Evolutionary conservation across 1,140 invertebrate species (phyloP).

Genomic region (Temnothorax longispinosus): DNA sequence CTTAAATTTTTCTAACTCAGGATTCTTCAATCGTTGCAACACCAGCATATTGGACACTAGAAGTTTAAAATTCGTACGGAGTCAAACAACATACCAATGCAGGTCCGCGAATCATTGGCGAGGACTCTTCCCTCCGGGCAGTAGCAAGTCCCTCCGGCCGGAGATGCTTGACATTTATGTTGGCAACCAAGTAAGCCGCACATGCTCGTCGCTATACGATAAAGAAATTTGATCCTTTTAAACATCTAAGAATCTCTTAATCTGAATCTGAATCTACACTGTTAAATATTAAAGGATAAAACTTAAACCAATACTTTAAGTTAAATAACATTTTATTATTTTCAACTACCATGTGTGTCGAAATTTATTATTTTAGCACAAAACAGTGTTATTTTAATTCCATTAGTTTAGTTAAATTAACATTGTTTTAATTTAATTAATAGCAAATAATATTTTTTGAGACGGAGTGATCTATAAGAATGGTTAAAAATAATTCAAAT

Average conservation of each 20-base stretch:
- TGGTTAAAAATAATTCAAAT: too few relatives aligned
- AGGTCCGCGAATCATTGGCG: conserved; percentile 93
- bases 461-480: too few relatives aligned
- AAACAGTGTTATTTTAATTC: too few relatives aligned
- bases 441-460: too few relatives aligned
- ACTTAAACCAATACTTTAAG: too few relatives aligned
- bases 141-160: conserved; percentile 95
- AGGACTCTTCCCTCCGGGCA: conserved; percentile 93
- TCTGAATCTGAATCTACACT: background rate
- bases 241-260: background rate
- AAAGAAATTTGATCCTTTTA: conserved; percentile 22
- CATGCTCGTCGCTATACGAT: conserved; percentile 89
- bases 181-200: conserved; percentile 94
- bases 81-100: conserved; percentile 88
- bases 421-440: too few relatives aligned
- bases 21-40: background rate
- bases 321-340: too few relatives aligned
- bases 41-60: background rate
- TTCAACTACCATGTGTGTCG: too few relatives aligned
- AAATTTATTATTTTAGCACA: too few relatives aligned
- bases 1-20: background rate
- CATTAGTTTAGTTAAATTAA: too few relatives aligned
- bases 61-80: background rate
- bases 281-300: too few relatives aligned
- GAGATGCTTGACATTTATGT: conserved; percentile 95